Base-by-base conservation (phyloP, 2,888 invertebrate genomes). In the Cosmorhoe ocellata region DNA sequence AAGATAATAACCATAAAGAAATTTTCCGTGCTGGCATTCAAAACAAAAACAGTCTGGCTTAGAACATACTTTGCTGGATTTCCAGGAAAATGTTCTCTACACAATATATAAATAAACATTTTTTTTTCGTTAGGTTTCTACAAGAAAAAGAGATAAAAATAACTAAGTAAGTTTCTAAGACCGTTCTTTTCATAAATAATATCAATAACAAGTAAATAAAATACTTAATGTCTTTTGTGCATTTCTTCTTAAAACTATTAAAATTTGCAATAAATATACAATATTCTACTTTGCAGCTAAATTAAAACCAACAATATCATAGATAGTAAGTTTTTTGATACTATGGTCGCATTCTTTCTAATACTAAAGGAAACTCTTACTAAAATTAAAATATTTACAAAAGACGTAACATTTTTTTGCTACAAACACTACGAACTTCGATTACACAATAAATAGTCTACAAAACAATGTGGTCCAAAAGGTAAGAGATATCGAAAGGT, bases 191-290 rank as follows among this genome's bases (percentile, higher is more conserved):
- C 62, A 80, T 81, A 84, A 84, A 83, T 81, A 82, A 79, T 77
- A 68, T 74, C 59, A 73, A 59, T 72, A 73, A 71, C 66, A 61
- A 74, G 70, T 80, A 82, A 82, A 83, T 84, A 82, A 84, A 79
- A 74, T 69, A n/a, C n/a, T n/a, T n/a, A 70, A 74, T 81, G 85
- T 87, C 83, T 86, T 87, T 88, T 87, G 88, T 88, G 88, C 88
- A 82, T 76, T 72, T 72, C 66, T 69, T 65, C 72, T 74, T 76
- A 75, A 46, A 64, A 66, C 76, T 79, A 81, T 69, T 75, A 76
- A 71, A 79, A 78, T 81, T 72, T 79, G 74, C 69, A 84, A 85
- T 85, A 86, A 86, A 86, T 86, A 87, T 81, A 81, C 74, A 79
- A 73, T 76, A 81, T 64, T 67, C 74, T 74, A 79, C 60, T 72